Evolutionary conservation across 1,140 invertebrate genomes (phyloP), one percentile per base, ranked within the genome.

Genomic region (Pachyrhynchus sulphureomaculatus): DNA sequence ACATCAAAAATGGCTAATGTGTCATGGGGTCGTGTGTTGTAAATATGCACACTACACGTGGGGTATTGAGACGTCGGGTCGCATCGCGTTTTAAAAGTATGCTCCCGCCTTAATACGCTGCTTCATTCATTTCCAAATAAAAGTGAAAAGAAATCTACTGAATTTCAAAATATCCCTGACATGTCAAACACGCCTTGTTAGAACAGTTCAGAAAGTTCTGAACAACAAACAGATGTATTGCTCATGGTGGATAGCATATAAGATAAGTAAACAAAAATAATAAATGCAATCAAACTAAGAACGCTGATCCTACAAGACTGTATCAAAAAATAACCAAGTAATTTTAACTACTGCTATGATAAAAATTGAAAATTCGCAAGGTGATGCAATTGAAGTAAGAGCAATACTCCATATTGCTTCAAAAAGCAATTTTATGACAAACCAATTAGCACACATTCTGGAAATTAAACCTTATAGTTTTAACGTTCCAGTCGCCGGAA

Each of bases 401-500:
- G 52, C 52, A 13, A 3, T 57, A n/a, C 20, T 62, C 20, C 39
- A 62, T 23, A 57, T 26, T 20, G 60, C 17, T 6, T 56, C 60
- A 5, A 39, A 58, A 8, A 58, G 41, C 52, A 57, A 63, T 58
- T 63, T 63, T 42, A 57, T 63, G 10, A 37, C 54, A 3, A 41
- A 63, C 12, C 32, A n/a, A n/a, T 37, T 51, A 15, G 2, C 1
- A 12, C 26, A 58, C 1, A 49, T 44, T 34, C 41, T 60, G 33
- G 21, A 32, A 12, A 2, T 53, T n/a, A 44, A 44, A 13, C 4
- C 6, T 13, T 15, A 1, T 39, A 51, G 32, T 18, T 34, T 60
- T 29, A 59, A 64, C 42, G 5, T 33, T 13, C 2, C 21, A 2
- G 44, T 64, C n/a, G 36, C 34, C 1, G 56, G 47, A 4, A 37